Evolutionary conservation across 2,888 invertebrate genomes (phyloP), one percentile per base, ranked within the genome.

Genomic region (Sinodicranocentrus sp.): DNA sequence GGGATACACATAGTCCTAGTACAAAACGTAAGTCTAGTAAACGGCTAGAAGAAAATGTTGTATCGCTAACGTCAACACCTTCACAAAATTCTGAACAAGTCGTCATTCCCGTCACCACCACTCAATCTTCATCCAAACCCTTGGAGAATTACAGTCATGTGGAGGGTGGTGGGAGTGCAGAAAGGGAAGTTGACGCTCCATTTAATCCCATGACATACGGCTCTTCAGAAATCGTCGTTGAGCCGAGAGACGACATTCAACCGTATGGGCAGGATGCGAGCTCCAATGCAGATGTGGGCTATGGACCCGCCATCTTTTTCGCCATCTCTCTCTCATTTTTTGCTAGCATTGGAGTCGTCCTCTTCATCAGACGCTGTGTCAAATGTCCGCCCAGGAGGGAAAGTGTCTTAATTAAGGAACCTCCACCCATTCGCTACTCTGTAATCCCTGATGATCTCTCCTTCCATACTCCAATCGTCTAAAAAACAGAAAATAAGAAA

Each of bases 351-450:
- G 90, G 90, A 2, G 84, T 90, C 33, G 89, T 90, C 39, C 82
- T 90, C 68, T 90, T 90, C 84, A 87, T 90, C 54, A 87, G 90
- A 44, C 89, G 90, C 26, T 90, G 90, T 86, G 90, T 90, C 82
- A 89, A 89, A 80, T 89, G 89, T 87, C 90, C 90, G 44, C 89
- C 89, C 17, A 88, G 88, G 73, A 83, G 87, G 82, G 88, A 89
- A 83, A 89, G 88, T 82, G 88, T 88, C 89, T 84, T 89, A 65
- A 79, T 89, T 63, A 88, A 89, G 73, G 90, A 89, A 83, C 89
- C 89, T 19, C 89, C 90, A 21, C 89, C 90, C 26, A 89, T 90
- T 67, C 87, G 89, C 17, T 90, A 90, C 87, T 89, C 89, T 61
- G 90, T 89, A 59, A 89, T 90, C 68, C 90, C 90, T 6, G 90